Conservation (phyloP, 2,888 invertebrate species). For the Melinaea marsaeus region DNA sequence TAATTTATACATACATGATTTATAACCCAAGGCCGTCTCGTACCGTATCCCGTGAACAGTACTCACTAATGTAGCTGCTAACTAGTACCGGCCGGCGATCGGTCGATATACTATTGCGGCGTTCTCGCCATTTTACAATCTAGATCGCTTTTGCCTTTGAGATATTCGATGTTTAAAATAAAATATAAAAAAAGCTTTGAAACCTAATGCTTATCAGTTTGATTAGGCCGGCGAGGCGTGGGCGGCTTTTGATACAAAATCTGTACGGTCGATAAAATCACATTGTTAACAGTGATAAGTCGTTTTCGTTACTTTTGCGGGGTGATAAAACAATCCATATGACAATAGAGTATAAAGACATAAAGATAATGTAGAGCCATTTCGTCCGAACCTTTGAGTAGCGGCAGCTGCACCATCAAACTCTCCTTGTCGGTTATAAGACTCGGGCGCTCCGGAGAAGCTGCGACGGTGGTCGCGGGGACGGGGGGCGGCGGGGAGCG, state of each 20-base stretch:
- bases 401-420: slow-evolving; percentile 72
- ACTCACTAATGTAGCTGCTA: slow-evolving; percentile 40
- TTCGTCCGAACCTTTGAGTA: slow-evolving; percentile 70
- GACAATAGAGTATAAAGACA: no score
- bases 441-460: slow-evolving; percentile 56
- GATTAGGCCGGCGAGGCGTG: slow-evolving; percentile 23
- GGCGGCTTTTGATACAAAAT: slow-evolving; percentile 26
- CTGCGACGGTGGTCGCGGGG: slow-evolving; percentile 40
- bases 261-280: slow-evolving; percentile 31
- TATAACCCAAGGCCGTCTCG: slow-evolving; percentile 46
- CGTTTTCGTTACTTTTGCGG: no score
- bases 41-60: slow-evolving; percentile 50
- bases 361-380: not conserved
- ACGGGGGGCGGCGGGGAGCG: slow-evolving; percentile 62
- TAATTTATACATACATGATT: not conserved
- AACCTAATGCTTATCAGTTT: slow-evolving; percentile 4
- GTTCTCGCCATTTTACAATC: slow-evolving; percentile 57
- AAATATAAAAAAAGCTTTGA: not conserved
- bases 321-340: no score
- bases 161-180: slow-evolving; percentile 2
- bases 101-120: slow-evolving; percentile 75
- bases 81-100: slow-evolving; percentile 33
- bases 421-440: slow-evolving; percentile 63
- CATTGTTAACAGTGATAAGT: not conserved
- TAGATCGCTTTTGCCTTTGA: slow-evolving; percentile 32